Conservation (phyloP, 2,888 invertebrate species). For the Papilio elwesi region DNA sequence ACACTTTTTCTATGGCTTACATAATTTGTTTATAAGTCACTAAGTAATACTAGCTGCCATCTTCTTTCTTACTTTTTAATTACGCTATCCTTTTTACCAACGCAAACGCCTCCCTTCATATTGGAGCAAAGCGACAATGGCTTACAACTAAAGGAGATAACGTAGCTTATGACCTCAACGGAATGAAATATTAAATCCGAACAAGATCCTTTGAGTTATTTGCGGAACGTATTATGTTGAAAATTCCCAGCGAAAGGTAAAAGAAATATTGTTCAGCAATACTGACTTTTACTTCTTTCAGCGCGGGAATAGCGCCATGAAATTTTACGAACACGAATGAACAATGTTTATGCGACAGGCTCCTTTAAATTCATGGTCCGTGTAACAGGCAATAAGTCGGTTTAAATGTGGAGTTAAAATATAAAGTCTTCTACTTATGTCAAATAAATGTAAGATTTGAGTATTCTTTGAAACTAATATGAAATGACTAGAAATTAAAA, state of each 20-base stretch:
- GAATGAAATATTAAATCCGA: constrained; percentile 32
- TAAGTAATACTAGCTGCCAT: no score
- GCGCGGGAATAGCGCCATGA: constrained; percentile 29
- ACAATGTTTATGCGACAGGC: constrained; percentile 30
- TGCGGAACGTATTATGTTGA: constrained; percentile 23
- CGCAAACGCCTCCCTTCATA: not conserved
- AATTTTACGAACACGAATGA: constrained; percentile 34
- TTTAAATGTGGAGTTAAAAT: constrained; percentile 17
- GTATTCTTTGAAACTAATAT: not conserved
- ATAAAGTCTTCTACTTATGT: constrained; percentile 12
- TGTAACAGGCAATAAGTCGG: constrained; percentile 22
- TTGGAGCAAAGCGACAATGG: constrained; percentile 10
- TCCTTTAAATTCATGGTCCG: constrained; percentile 26
- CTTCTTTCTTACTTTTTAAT: no score
- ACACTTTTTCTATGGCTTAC: no score
- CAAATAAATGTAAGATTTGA: not conserved
- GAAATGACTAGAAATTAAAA: not conserved
- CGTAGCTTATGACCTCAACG: constrained; percentile 7
- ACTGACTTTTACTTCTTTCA: constrained; percentile 31
- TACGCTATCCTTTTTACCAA: no score
- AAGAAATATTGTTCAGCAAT: constrained; percentile 33
- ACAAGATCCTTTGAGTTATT: constrained; percentile 36
- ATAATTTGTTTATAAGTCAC: no score
- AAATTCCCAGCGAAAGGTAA: constrained; percentile 25
- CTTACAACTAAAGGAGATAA: constrained; percentile 11